Conservation (phyloP, 2,113 vertebrate species). For the Gambusia affinis region DNA sequence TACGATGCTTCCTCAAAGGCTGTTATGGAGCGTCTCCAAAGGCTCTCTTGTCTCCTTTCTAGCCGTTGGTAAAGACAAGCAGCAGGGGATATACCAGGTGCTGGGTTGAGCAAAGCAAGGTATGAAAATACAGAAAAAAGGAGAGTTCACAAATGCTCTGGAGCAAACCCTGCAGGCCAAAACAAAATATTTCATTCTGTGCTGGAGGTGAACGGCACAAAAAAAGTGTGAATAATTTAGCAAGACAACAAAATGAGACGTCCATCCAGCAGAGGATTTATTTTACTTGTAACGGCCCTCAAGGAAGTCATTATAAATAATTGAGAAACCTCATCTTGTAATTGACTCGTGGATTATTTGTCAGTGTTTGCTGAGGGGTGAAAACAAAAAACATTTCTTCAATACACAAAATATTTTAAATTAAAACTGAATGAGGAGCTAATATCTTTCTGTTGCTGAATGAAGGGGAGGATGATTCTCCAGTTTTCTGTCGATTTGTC, state of each 20-base stretch:
- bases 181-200: constrained; percentile 21
- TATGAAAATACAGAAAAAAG: background rate
- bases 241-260: constrained; percentile 25
- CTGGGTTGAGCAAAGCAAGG: background rate
- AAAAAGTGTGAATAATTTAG: constrained; percentile 33
- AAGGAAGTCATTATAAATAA: constrained; percentile 37
- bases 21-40: background rate
- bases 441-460: background rate
- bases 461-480: background rate
- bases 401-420: background rate
- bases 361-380: background rate
- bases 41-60: background rate
- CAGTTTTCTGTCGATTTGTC: background rate
- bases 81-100: background rate
- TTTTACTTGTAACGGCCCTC: constrained; percentile 28
- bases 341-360: constrained; percentile 25
- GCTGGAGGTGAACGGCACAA: constrained; percentile 22
- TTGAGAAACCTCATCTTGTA: constrained; percentile 19
- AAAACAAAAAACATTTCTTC: background rate
- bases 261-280: constrained; percentile 18
- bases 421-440: constrained; percentile 12
- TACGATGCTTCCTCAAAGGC: background rate
- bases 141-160: constrained; percentile 1
- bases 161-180: constrained; percentile 22
- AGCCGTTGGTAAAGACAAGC: background rate